Evolutionary conservation across 2,888 invertebrate genomes (phyloP).

Genomic region (Acleris holmiana): DNA sequence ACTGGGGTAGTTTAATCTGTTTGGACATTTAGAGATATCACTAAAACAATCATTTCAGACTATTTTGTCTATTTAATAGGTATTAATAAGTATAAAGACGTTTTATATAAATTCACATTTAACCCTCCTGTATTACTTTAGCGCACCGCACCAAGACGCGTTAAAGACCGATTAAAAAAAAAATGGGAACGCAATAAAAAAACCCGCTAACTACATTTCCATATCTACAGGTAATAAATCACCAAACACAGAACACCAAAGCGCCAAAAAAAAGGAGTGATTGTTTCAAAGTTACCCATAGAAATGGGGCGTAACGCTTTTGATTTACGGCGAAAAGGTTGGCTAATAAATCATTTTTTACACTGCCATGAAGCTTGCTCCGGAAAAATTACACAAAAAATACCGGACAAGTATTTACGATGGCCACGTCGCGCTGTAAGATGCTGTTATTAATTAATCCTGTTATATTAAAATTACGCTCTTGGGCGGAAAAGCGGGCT

Average conservation of each 20-base stretch:
- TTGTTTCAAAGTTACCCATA: slow-evolving; percentile 59
- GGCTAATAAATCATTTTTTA: slow-evolving; percentile 70
- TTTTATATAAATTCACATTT: no score
- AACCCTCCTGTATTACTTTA: no score
- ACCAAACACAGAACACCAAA: slow-evolving; percentile 41
- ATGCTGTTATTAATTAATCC: slow-evolving; percentile 63
- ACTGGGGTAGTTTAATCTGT: no score
- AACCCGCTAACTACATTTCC: slow-evolving; percentile 39
- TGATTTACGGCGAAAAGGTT: slow-evolving; percentile 80
- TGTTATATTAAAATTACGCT: slow-evolving; percentile 55
- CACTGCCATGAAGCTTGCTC: slow-evolving; percentile 50
- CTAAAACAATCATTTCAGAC: no score
- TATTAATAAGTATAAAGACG: no score
- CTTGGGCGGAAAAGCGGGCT: slow-evolving; percentile 41
- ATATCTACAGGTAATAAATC: slow-evolving; percentile 40
- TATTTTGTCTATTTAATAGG: no score
- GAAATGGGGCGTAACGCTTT: slow-evolving; percentile 55
- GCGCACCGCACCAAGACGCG: not conserved
- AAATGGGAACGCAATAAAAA: slow-evolving; percentile 6
- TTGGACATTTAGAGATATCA: no score
- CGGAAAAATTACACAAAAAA: slow-evolving; percentile 60
- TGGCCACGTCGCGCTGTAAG: slow-evolving; percentile 45
- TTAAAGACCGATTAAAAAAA: not conserved
- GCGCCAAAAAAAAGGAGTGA: slow-evolving; percentile 46
- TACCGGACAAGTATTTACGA: slow-evolving; percentile 58